Percentiles rank a stretch among this genome's conserved stretches.
Evolutionary conservation across 30 jellyfish, hydroid and myxozoan genomes (phyloP).

Genomic region (Turritopsis dohrnii): DNA sequence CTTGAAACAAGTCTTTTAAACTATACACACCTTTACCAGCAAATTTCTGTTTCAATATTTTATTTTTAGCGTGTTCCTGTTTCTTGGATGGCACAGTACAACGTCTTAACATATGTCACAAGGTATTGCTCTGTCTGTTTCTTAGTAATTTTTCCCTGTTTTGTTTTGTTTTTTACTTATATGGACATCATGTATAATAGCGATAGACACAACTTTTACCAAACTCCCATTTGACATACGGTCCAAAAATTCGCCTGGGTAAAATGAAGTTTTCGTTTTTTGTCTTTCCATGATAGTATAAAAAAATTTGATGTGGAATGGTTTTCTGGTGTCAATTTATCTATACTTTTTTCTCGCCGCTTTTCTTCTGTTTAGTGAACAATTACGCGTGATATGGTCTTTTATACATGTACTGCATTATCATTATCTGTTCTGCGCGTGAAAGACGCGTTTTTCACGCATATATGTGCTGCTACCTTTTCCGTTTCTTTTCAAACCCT

Average conservation of each 20-base stretch:
- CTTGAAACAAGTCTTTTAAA: too few species aligned
- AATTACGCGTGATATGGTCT: too few species aligned
- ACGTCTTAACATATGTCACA: slow-evolving; percentile 48
- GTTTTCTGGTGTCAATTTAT: not conserved
- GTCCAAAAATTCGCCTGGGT: too few species aligned
- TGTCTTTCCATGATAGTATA: too few species aligned
- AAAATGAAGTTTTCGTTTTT: too few species aligned
- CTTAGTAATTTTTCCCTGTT: too few species aligned
- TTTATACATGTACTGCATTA: too few species aligned
- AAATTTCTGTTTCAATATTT: not conserved
- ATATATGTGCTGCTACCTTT: not conserved
- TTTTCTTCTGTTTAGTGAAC: not conserved
- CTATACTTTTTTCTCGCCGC: not conserved
- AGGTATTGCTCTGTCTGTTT: slow-evolving; percentile 31
- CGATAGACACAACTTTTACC: too few species aligned
- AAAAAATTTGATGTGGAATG: too few species aligned
- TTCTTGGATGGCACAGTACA: slow-evolving; percentile 55
- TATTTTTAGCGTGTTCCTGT: slow-evolving; percentile 66
- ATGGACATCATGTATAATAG: too few species aligned
- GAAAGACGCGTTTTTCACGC: not conserved
- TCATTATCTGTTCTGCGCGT: not conserved
- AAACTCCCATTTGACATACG: too few species aligned
- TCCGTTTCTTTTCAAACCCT: slow-evolving; percentile 5
- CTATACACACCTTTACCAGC: not conserved
- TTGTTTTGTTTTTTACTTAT: too few species aligned